Conservation (phyloP, 1,140 invertebrate species). For the Drosophila sechellia region DNA sequence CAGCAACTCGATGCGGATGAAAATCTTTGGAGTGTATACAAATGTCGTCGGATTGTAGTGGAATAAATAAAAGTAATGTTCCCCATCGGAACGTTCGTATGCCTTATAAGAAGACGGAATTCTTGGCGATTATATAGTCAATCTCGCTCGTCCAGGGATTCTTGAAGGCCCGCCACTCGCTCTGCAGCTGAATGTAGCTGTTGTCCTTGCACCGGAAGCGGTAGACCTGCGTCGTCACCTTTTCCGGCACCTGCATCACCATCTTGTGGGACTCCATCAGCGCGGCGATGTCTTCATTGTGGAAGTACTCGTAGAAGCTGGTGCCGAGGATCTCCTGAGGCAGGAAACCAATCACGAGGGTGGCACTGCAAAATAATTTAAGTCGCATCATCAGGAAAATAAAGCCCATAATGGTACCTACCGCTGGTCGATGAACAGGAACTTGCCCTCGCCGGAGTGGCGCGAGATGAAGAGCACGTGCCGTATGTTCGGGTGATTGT, state of each 20-base stretch:
- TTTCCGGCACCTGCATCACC: constrained; percentile 88
- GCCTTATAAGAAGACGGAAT: constrained; percentile 89
- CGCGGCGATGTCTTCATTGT: constrained; percentile 92
- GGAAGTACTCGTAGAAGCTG: constrained; percentile 97
- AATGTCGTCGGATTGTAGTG: neutral
- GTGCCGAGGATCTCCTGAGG: constrained; percentile 96
- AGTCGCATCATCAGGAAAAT: neutral
- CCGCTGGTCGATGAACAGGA: constrained; percentile 97
- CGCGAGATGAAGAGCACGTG: constrained; percentile 91
- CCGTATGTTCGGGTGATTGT: constrained; percentile 85
- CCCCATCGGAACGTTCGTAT: neutral
- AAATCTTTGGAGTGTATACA: constrained; percentile 23
- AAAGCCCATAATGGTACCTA: constrained; percentile 65
- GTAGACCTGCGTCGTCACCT: constrained; percentile 90
- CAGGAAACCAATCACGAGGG: constrained; percentile 94
- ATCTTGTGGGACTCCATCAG: constrained; percentile 94
- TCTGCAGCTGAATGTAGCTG: constrained; percentile 90
- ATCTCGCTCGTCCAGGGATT: constrained; percentile 97
- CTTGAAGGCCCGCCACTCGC: constrained; percentile 93
- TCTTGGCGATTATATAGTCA: constrained; percentile 94
- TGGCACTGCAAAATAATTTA: constrained; percentile 87
- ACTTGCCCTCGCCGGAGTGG: constrained; percentile 97
- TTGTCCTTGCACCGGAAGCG: constrained; percentile 92
- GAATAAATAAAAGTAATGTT: neutral
- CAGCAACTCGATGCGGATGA: neutral